A percentile compares a stretch with the other conserved stretches of the same genome.
Evolutionary conservation across 1,140 invertebrate species (phyloP).

Genomic region (Phortica variegata): DNA sequence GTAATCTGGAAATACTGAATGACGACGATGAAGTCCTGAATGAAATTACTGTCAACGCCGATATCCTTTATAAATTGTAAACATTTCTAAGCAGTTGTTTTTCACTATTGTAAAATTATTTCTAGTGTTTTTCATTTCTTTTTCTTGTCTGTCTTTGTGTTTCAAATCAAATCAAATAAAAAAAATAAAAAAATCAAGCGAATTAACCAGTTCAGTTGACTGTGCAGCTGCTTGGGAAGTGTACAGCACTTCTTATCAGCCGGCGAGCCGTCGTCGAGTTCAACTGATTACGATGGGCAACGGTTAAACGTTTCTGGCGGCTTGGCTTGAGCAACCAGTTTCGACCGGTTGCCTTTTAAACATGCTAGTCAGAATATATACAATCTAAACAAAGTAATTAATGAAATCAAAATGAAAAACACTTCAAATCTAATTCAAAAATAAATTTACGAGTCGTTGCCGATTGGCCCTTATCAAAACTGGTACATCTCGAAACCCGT

Average conservation of each 20-base stretch:
- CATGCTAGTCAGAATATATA: neutral
- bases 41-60: conserved; percentile 34
- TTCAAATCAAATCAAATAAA: conserved; percentile 12
- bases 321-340: too few relatives aligned
- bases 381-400: conserved; percentile 17
- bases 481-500: conserved; percentile 30
- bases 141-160: conserved; percentile 6
- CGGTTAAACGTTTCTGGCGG: too few relatives aligned
- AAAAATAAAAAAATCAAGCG: conserved; percentile 27
- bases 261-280: too few relatives aligned
- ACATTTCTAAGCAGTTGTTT: neutral
- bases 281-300: too few relatives aligned
- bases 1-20: conserved; percentile 36
- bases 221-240: conserved; percentile 1
- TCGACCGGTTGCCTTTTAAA: conserved; percentile 15
- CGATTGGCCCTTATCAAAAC: conserved; percentile 30
- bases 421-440: conserved; percentile 21
- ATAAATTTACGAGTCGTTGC: conserved; percentile 11
- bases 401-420: conserved; percentile 22
- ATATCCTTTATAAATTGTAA: conserved; percentile 29
- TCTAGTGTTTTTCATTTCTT: conserved; percentile 3
- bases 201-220: neutral
- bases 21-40: conserved; percentile 32
- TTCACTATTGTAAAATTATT: neutral
- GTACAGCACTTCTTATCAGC: too few relatives aligned